Percentiles rank a stretch among this genome's conserved stretches.
phyloP scores from a whole-genome alignment of 2,113 vertebrate species.

The Drymodes brunneopygia region DNA sequence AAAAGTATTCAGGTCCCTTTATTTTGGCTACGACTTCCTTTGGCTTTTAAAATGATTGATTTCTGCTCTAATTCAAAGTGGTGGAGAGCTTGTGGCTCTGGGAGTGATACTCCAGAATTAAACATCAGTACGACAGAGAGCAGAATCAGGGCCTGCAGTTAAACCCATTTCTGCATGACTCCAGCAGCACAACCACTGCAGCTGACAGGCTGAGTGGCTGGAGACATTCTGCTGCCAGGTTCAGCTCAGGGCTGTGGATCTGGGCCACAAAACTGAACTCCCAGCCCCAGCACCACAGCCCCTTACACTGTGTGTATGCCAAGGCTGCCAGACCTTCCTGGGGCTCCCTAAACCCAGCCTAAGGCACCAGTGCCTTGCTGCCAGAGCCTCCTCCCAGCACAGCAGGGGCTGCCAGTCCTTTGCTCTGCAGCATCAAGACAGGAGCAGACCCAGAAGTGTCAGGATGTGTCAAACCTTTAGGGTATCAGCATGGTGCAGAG shows the following conservation, averaged over 20 bases:
- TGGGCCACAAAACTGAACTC: neutral
- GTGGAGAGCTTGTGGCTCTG: neutral
- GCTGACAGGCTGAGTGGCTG: rapidly evolving
- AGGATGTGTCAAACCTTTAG: neutral
- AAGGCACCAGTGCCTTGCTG: no score
- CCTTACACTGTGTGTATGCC: rapidly evolving
- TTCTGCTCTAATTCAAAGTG: neutral
- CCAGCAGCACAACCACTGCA: neutral
- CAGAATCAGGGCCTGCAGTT: neutral
- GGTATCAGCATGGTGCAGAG: neutral
- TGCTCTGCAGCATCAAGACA: neutral
- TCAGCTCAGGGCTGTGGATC: neutral
- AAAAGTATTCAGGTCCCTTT: neutral
- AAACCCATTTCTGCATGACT: neutral
- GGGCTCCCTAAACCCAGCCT: neutral
- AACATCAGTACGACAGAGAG: neutral
- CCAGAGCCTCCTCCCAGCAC: neutral
- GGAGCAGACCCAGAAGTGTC: neutral
- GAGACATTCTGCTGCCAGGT: neutral
- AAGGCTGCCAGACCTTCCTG: neutral
- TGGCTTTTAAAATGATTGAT: neutral
- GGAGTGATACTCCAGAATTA: neutral
- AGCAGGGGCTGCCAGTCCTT: neutral
- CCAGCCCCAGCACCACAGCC: rapidly evolving
- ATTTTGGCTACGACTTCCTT: neutral